These are phyloP conservation scores for Nylanderia fulva DNA, from an alignment of 1,140 invertebrate species.

Conservation along the genomic window DNA sequence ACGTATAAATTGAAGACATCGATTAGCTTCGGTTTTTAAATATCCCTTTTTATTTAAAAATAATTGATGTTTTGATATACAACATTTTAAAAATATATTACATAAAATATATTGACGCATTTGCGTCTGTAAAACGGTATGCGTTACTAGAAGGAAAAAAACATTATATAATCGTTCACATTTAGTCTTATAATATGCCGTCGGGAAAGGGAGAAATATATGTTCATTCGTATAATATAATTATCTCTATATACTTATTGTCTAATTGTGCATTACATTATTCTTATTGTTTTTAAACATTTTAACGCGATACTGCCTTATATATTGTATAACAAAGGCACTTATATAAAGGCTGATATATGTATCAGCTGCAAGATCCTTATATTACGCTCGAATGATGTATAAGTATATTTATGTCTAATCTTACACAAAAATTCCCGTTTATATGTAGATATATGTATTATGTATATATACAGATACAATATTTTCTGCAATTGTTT, in stretches of 20 bases:
- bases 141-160: not conserved
- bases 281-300: constrained; percentile 2
- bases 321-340: not conserved
- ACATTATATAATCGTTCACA: not conserved
- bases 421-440: constrained; percentile 28
- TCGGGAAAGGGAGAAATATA: not conserved
- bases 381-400: not conserved
- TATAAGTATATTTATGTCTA: constrained; percentile 10
- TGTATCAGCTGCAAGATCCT: not conserved
- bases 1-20: not conserved
- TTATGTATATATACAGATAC: constrained; percentile 6
- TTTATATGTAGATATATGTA: not conserved
- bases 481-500: constrained; percentile 40
- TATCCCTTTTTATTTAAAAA: constrained; percentile 80
- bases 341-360: too few relatives aligned
- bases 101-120: constrained; percentile 39
- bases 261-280: constrained; percentile 41
- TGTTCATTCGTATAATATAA: constrained; percentile 28
- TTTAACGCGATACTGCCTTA: not conserved
- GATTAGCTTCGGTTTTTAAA: constrained; percentile 52
- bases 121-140: not conserved
- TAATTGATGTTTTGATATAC: constrained; percentile 76
- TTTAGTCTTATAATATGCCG: not conserved
- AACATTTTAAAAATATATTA: constrained; percentile 72
- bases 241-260: constrained; percentile 4